Evolutionary conservation across 2,888 invertebrate genomes (phyloP).

Genomic region (Oscheius myriophilus): DNA sequence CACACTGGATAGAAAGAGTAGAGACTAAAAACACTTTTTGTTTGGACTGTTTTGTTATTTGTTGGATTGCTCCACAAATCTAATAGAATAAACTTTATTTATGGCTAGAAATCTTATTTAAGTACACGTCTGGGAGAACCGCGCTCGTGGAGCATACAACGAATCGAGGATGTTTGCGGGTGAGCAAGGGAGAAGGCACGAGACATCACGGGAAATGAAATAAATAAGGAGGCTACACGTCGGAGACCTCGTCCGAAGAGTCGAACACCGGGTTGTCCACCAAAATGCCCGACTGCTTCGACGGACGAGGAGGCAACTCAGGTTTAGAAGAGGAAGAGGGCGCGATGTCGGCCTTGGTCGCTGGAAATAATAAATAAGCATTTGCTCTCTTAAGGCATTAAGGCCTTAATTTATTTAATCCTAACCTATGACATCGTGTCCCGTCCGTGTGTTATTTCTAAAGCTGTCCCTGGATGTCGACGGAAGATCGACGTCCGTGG

Average conservation of each 20-base stretch:
- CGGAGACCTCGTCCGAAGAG: slow-evolving; percentile 38
- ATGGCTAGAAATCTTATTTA: not conserved
- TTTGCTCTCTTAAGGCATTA: not conserved
- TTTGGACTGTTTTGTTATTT: too few relatives aligned
- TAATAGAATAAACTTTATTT: too few relatives aligned
- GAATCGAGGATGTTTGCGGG: not conserved
- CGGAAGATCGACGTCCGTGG: slow-evolving; percentile 17
- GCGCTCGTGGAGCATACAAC: slow-evolving; percentile 27
- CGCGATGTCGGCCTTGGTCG: slow-evolving; percentile 25
- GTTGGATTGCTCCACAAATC: too few relatives aligned
- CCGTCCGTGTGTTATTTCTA: slow-evolving; percentile 15
- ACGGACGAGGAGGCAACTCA: slow-evolving; percentile 47
- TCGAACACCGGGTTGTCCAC: slow-evolving; percentile 51
- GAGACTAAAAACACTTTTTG: too few relatives aligned
- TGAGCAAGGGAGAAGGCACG: slow-evolving; percentile 30
- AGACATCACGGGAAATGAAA: slow-evolving; percentile 10
- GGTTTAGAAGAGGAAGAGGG: slow-evolving; percentile 24
- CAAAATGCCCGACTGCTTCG: slow-evolving; percentile 33
- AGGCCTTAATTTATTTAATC: not conserved
- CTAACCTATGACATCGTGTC: slow-evolving; percentile 27
- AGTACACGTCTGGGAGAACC: slow-evolving; percentile 28
- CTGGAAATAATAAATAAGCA: slow-evolving; percentile 12
- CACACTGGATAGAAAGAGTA: too few relatives aligned
- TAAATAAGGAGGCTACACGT: slow-evolving; percentile 33
- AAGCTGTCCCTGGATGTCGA: slow-evolving; percentile 25